These are phyloP conservation scores for Tigriopus japonicus DNA, from an alignment of 1,140 invertebrate genomes.

Conservation along the genomic window DNA sequence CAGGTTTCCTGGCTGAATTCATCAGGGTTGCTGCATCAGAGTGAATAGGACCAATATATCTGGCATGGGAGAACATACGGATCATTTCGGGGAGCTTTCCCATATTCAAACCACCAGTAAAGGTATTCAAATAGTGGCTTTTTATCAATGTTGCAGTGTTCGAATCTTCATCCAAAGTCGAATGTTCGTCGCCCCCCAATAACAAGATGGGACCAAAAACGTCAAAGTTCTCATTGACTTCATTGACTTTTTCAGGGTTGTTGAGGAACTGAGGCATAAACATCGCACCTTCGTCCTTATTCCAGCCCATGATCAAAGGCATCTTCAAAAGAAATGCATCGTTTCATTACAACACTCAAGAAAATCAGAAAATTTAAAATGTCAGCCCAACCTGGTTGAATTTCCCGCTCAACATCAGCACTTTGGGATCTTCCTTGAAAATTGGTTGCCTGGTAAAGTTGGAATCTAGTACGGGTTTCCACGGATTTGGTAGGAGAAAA, in stretches of 20 bases:
- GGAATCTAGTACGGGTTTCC: conserved; percentile 5
- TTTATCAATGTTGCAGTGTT: background rate
- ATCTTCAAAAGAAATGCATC: background rate
- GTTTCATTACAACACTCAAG: no score
- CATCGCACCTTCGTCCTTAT: background rate
- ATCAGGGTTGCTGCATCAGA: no score
- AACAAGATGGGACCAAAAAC: background rate
- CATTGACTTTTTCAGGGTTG: background rate
- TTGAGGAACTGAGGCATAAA: background rate
- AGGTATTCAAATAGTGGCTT: background rate
- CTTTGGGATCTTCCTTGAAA: background rate
- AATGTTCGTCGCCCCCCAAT: background rate
- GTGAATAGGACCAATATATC: no score
- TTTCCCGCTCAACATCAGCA: background rate
- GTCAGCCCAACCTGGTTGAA: background rate
- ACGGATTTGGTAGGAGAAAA: background rate
- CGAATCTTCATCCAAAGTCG: background rate
- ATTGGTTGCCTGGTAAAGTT: background rate
- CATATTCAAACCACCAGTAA: background rate
- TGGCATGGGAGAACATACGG: no score
- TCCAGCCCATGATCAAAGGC: background rate
- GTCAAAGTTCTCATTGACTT: conserved; percentile 7
- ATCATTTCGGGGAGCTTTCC: background rate
- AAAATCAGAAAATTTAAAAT: no score
- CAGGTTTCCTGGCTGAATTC: no score